Evolutionary conservation across 1,140 invertebrate species (phyloP).

Genomic region (Megathymus violae): DNA sequence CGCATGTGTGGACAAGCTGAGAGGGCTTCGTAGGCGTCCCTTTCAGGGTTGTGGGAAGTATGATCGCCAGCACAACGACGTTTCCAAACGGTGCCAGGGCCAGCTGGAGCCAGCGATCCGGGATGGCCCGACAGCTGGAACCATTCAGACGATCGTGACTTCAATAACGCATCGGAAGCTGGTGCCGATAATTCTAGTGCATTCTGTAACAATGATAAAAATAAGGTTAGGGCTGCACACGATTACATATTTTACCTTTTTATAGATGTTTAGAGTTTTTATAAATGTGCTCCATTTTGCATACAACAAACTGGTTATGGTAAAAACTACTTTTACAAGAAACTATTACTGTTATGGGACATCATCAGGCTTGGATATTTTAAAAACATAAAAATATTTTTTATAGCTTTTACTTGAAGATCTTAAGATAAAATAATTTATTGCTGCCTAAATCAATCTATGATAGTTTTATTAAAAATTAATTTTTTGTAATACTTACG

Average conservation of each 20-base stretch:
- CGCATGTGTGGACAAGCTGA: constrained; percentile 89
- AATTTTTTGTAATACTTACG: constrained; percentile 70
- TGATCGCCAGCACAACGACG: constrained; percentile 87
- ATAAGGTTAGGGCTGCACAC: background rate
- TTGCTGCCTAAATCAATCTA: no score
- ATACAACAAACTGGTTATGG: constrained; percentile 4
- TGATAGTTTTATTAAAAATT: no score
- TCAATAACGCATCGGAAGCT: constrained; percentile 93
- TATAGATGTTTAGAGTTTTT: constrained; percentile 13
- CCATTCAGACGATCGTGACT: constrained; percentile 89
- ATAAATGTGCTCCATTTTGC: constrained; percentile 8
- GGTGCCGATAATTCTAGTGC: constrained; percentile 96
- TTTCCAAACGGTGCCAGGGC: constrained; percentile 97
- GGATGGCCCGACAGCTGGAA: constrained; percentile 97
- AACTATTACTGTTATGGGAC: background rate
- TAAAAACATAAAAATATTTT: no score
- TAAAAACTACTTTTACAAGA: constrained; percentile 5
- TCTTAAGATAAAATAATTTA: no score
- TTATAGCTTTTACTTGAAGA: no score
- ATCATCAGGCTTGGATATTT: no score
- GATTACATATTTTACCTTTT: constrained; percentile 1
- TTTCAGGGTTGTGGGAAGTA: constrained; percentile 89
- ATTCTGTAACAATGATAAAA: constrained; percentile 88
- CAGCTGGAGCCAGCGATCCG: constrained; percentile 96
- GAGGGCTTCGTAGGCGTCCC: constrained; percentile 92